Evolutionary conservation across 2,888 invertebrate genomes (phyloP).

Genomic region (Tenodera sinensis): DNA sequence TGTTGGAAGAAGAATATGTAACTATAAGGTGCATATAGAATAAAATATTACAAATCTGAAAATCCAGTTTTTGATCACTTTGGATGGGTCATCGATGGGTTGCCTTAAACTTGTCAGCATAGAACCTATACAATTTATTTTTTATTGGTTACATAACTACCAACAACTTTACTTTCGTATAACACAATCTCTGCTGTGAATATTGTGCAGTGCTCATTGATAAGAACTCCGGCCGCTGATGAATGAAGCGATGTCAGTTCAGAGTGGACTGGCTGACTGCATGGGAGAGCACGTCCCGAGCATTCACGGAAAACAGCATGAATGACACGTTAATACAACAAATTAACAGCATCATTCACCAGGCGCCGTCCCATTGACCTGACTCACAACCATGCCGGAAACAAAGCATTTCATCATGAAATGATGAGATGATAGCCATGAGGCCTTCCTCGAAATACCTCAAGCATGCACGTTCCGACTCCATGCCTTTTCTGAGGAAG

Average conservation of each 20-base stretch:
- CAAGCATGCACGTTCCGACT: not conserved
- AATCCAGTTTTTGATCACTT: too few relatives aligned
- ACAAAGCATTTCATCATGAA: not conserved
- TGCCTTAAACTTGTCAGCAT: too few relatives aligned
- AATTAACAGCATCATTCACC: not conserved
- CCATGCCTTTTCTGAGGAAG: not conserved
- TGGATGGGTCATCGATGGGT: too few relatives aligned
- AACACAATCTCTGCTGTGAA: not conserved
- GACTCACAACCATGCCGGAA: not conserved
- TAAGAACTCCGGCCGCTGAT: not conserved
- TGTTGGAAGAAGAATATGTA: too few relatives aligned
- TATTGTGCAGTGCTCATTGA: not conserved
- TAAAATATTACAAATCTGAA: too few relatives aligned
- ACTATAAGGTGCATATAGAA: too few relatives aligned
- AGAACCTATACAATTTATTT: too few relatives aligned
- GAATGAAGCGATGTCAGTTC: not conserved
- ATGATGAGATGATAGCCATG: not conserved
- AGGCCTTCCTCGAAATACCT: not conserved
- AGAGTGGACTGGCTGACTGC: not conserved
- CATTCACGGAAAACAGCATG: not conserved
- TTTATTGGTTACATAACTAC: too few relatives aligned
- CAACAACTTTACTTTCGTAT: not conserved
- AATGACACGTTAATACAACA: not conserved
- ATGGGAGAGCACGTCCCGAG: not conserved
- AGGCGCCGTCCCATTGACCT: not conserved